A percentile compares a stretch with the other conserved stretches of the same genome.
These are phyloP conservation scores for Sphaerophoria taeniata DNA, from an alignment of 2,888 invertebrate genomes.

Conservation along the genomic window DNA sequence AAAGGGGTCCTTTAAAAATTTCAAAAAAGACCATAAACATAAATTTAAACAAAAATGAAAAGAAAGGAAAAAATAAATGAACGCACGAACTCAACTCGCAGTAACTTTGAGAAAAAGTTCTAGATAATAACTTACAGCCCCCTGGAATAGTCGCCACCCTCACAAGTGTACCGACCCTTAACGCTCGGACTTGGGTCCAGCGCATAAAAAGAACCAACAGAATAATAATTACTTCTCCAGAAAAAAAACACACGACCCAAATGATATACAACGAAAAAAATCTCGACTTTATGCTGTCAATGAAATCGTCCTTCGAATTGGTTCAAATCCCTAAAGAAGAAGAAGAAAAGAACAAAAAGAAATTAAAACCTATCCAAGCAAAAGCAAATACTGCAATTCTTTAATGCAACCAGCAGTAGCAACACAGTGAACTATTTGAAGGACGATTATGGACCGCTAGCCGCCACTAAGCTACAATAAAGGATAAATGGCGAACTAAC, in stretches of 20 bases:
- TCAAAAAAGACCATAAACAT: constrained; percentile 18
- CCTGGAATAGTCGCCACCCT: neutral
- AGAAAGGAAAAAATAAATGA: constrained; percentile 30
- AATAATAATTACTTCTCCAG: constrained; percentile 55
- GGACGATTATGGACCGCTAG: constrained; percentile 56
- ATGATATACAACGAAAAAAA: constrained; percentile 5
- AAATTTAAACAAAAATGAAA: constrained; percentile 22
- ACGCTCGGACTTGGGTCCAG: too few species aligned
- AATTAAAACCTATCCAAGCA: constrained; percentile 31
- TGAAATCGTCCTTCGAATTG: constrained; percentile 50
- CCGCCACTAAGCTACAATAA: constrained; percentile 56
- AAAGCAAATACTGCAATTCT: constrained; percentile 25
- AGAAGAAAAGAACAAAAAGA: too few species aligned
- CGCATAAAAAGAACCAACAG: constrained; percentile 29
- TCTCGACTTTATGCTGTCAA: constrained; percentile 45
- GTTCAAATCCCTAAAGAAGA: constrained; percentile 7
- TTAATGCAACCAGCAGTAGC: constrained; percentile 3
- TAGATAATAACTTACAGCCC: neutral
- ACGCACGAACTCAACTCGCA: constrained; percentile 34
- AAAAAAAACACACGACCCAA: constrained; percentile 20
- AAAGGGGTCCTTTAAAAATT: constrained; percentile 45
- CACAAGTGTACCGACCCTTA: neutral
- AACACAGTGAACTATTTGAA: constrained; percentile 44
- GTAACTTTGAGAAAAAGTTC: constrained; percentile 37
- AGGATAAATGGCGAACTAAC: constrained; percentile 62